phyloP scores from a whole-genome alignment of 1,140 invertebrate genomes.

The Aphelinus certus region DNA sequence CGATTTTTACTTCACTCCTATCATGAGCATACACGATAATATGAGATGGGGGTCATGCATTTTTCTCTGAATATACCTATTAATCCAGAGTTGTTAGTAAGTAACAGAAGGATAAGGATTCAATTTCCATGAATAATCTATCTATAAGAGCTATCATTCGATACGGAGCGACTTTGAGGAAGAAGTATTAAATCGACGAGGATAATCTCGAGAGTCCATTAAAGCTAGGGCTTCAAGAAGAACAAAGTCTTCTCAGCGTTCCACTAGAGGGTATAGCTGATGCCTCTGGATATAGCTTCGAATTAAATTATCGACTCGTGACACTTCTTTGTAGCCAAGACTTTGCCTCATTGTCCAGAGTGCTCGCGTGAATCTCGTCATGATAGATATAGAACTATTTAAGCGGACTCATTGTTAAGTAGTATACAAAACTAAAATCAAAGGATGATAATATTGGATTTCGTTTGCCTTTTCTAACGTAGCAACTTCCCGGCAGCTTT shows the following conservation, averaged over 20 bases:
- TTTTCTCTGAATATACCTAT: too few relatives aligned
- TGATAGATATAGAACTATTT: too few relatives aligned
- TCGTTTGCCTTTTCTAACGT: too few relatives aligned
- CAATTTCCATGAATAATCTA: neutral
- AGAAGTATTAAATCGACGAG: slow-evolving; percentile 1
- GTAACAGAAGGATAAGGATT: too few relatives aligned
- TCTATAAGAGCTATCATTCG: neutral
- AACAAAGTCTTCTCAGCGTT: slow-evolving; percentile 4
- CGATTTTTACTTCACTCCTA: too few relatives aligned
- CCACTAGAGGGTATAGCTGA: neutral
- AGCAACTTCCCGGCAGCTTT: too few relatives aligned
- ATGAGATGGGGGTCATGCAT: too few relatives aligned
- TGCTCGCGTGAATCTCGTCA: neutral
- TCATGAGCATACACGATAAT: too few relatives aligned
- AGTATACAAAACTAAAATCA: too few relatives aligned
- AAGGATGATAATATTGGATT: too few relatives aligned
- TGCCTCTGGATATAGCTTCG: slow-evolving; percentile 8
- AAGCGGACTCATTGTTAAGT: too few relatives aligned
- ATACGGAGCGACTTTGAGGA: neutral
- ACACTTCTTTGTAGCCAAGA: slow-evolving; percentile 9
- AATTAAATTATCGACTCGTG: slow-evolving; percentile 26
- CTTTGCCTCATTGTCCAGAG: slow-evolving; percentile 16
- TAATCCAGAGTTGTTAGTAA: too few relatives aligned
- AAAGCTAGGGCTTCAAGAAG: neutral
- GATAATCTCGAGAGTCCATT: slow-evolving; percentile 28